A percentile compares a stretch with the other conserved stretches of the same genome.
These are phyloP conservation scores for pig (Sus scrofa) DNA, from an alignment of 2,113 vertebrate species.

Conservation along the genomic window T2T-Sscrofa CM000812.6:58660001-58660500, in stretches of 20 bases:
- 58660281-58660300: constrained; percentile 64
- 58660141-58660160: constrained; percentile 66
- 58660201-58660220: constrained; percentile 22
- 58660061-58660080: constrained; percentile 68
- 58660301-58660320: constrained; percentile 36
- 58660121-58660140: constrained; percentile 64
- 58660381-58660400: constrained; percentile 62
- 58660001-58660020: constrained; percentile 57
- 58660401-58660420: constrained; percentile 56
- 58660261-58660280: constrained; percentile 77
- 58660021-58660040: constrained; percentile 41
- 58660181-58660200: constrained; percentile 65
- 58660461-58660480: constrained; percentile 21
- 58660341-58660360: constrained; percentile 64
- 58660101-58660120: constrained; percentile 67
- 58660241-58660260: constrained; percentile 63
- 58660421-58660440: constrained; percentile 74
- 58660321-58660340: constrained; percentile 54
- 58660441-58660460: constrained; percentile 77
- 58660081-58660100: constrained; percentile 66
- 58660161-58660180: constrained; percentile 65
- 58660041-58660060: constrained; percentile 74
- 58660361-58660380: constrained; percentile 73
- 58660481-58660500: constrained; percentile 47
- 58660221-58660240: constrained; percentile 68